Evolutionary conservation across 2,797 vertebrate species (phyloP).

Genomic region (Setipinna tenuifilis): DNA sequence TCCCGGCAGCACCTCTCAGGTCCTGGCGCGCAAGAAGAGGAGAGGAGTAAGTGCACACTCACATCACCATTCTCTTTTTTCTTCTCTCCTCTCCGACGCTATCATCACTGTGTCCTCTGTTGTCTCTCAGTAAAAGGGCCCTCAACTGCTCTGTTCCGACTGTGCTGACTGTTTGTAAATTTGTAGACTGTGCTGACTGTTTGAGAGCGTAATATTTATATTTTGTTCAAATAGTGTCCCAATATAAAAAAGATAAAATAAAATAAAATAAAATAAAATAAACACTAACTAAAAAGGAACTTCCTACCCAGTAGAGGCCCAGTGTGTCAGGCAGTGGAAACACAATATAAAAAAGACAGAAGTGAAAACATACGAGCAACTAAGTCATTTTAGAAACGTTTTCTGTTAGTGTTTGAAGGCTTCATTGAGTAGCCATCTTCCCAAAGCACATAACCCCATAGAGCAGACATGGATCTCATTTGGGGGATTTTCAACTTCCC

Average conservation of each 20-base stretch:
- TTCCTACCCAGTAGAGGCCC: neutral
- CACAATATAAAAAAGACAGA: neutral
- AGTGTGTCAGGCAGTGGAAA: neutral
- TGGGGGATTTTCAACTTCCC: neutral
- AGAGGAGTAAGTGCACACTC: conserved; percentile 85
- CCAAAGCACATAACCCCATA: neutral
- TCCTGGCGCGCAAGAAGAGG: conserved; percentile 92
- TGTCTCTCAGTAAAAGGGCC: neutral
- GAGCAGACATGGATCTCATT: neutral
- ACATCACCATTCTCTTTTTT: conserved; percentile 33
- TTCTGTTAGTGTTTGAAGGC: neutral
- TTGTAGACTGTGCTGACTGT: neutral
- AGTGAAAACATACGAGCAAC: neutral
- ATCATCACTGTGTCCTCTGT: no score
- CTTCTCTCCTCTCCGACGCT: neutral
- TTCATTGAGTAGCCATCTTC: neutral
- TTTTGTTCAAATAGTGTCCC: neutral
- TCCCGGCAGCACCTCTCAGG: conserved; percentile 87
- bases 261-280: no score
- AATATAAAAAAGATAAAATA: neutral
- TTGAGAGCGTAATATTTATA: neutral
- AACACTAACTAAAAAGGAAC: neutral
- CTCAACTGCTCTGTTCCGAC: neutral
- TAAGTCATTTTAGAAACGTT: neutral
- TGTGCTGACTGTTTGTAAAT: neutral